phyloP scores from a whole-genome alignment of 2,888 invertebrate genomes.

The Drosophila limbata region DNA sequence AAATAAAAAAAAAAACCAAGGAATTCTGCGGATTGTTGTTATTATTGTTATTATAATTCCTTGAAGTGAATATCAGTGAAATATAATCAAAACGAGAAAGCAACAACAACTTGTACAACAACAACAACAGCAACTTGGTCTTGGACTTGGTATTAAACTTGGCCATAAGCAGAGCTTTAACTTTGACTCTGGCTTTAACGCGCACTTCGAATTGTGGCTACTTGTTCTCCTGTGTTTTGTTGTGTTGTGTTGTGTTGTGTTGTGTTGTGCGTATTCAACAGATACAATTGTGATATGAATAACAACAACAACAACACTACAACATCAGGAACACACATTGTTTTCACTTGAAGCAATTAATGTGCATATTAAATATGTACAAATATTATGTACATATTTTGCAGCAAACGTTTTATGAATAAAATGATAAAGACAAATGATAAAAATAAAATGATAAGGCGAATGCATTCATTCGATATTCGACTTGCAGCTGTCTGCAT shows the following conservation, averaged over 20 bases:
- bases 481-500: neutral
- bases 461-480: constrained; percentile 29
- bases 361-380: constrained; percentile 41
- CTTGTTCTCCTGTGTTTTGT: constrained; percentile 53
- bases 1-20: constrained; percentile 62
- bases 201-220: constrained; percentile 16
- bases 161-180: constrained; percentile 21
- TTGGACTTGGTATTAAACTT: constrained; percentile 47
- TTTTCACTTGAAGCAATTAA: constrained; percentile 81
- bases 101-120: constrained; percentile 41
- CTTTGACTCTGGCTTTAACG: constrained; percentile 19
- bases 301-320: constrained; percentile 34
- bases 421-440: constrained; percentile 18
- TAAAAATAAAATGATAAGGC: constrained; percentile 1
- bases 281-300: constrained; percentile 56
- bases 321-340: constrained; percentile 56
- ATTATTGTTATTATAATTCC: constrained; percentile 85
- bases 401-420: constrained; percentile 17
- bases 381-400: constrained; percentile 33
- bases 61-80: constrained; percentile 84
- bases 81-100: constrained; percentile 82
- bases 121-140: constrained; percentile 29
- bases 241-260: constrained; percentile 33
- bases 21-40: constrained; percentile 85
- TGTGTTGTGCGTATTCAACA: constrained; percentile 64